Conservation (phyloP, 2,113 vertebrate species). For the Poeciliopsis occidentalis region DNA sequence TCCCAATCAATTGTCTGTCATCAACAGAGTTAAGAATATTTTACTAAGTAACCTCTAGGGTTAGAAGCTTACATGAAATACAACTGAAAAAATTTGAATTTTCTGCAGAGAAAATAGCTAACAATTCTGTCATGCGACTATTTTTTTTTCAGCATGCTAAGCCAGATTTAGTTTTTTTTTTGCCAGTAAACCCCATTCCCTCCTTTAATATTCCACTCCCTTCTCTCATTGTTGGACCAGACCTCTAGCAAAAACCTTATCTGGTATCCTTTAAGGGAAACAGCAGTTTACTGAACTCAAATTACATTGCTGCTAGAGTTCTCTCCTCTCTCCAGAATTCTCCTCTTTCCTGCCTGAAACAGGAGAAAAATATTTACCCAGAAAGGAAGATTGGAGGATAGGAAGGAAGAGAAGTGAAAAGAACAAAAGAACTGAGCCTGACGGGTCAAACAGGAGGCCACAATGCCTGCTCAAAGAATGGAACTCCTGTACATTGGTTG, state of each 20-base stretch:
- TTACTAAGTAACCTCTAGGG: no score
- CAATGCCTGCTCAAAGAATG: slow-evolving; percentile 19
- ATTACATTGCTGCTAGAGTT: slow-evolving; percentile 6
- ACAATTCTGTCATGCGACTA: no score
- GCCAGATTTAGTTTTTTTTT: not conserved
- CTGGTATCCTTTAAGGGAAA: slow-evolving; percentile 50
- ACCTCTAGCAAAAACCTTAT: slow-evolving; percentile 60
- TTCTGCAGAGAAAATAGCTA: no score
- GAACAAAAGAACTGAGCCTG: slow-evolving; percentile 13
- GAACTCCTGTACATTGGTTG: slow-evolving; percentile 23
- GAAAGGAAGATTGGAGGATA: slow-evolving; percentile 32
- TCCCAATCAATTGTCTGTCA: not conserved
- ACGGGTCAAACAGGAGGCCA: slow-evolving; percentile 29
- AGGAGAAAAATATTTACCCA: slow-evolving; percentile 19
- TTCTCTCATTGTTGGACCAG: slow-evolving; percentile 7
- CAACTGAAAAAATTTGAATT: no score
- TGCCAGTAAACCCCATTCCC: not conserved
- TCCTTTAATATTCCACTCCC: slow-evolving; percentile 13
- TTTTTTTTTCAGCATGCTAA: no score
- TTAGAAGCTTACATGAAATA: no score
- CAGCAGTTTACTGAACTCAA: slow-evolving; percentile 60
- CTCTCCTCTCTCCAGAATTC: slow-evolving; percentile 14
- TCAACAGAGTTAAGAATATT: not conserved
- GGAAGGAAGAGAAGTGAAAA: slow-evolving; percentile 20
- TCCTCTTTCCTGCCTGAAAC: slow-evolving; percentile 13